A percentile compares a stretch with the other conserved stretches of the same genome.
Conservation (phyloP, 2,113 vertebrate species). For the Trogon melanurus region DNA sequence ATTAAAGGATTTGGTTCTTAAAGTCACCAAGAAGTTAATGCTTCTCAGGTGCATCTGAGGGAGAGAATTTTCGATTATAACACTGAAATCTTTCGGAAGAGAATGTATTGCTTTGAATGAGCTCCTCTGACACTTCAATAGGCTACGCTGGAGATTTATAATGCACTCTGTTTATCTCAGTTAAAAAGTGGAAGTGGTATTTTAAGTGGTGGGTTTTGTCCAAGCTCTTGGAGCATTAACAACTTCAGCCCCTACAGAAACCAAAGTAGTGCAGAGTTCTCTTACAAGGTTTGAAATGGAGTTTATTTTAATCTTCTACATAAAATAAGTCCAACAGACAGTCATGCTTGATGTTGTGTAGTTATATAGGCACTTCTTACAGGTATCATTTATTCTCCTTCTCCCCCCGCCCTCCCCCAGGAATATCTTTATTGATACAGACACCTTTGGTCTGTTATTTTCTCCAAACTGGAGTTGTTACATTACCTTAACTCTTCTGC, state of each 20-base stretch:
- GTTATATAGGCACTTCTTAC: neutral
- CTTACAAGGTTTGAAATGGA: neutral
- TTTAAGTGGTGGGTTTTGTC: neutral
- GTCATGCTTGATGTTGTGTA: neutral
- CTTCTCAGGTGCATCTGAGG: slow-evolving; percentile 47
- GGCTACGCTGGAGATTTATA: neutral
- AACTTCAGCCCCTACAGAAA: neutral
- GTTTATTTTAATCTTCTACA: neutral
- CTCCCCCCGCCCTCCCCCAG: neutral
- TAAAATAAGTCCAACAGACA: neutral
- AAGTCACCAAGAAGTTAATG: slow-evolving; percentile 57
- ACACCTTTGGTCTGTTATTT: neutral
- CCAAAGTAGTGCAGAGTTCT: neutral
- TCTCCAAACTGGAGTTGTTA: neutral
- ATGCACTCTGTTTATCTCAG: slow-evolving; percentile 7
- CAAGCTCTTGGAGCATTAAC: neutral
- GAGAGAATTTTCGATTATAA: slow-evolving; percentile 18
- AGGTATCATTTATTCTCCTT: neutral
- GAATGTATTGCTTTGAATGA: neutral
- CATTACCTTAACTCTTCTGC: neutral
- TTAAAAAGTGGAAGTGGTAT: neutral
- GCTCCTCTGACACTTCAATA: slow-evolving; percentile 11
- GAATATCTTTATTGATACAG: neutral
- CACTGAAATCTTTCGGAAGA: slow-evolving; percentile 18
- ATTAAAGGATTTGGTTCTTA: slow-evolving; percentile 59